Base-by-base conservation (phyloP, 2,888 invertebrate genomes). In the Cynaeus angustus region DNA sequence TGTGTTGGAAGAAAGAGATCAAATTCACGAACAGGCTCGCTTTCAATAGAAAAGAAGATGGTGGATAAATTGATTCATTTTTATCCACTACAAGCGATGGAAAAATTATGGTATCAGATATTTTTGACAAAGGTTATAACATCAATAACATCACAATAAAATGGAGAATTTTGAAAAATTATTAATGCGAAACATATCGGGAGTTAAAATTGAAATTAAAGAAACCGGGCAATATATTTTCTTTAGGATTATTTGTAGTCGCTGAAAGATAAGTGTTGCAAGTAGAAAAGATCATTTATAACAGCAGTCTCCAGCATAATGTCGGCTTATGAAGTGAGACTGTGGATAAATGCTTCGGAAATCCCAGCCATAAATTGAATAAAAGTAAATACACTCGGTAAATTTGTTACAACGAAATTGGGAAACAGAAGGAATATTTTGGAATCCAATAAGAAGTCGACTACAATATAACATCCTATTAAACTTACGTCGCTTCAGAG, bases 381-480 rank as follows among this genome's bases (percentile, higher is more conserved):
- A 69, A 50, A 70, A 70, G 61, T 66, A 61, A 66, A 66, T 61
- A 55, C 46, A 59, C 45, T 46, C 28, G 41, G 46, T 58, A 59
- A 69, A 59, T 68, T 68, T 68, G 55, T 53, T 50, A 21, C 65
- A 48, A 59, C 61, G 38, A 43, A 55, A 55, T 55, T 48, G 66
- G 59, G 61, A 48, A 66, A 70, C 59, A 59, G 61, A 45, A 61
- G 59, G 61, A 66, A 70, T 66, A 62, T 66, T 61, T 62, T 61
- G 41, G 45, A 70, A 66, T 70, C 61, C 62, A 70, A 70, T 65
- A 65, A 68, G 64, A 30, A 66, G 10, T 26, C 56, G 56, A 37
- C 16, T 56, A 65, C 65, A 52, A 68, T 69, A 58, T 69, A 69
- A 69, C 65, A 61, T 70, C 48, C 53, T 66, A 66, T 70, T 70